Evolutionary conservation across 2,888 invertebrate genomes (phyloP), one percentile per base, ranked within the genome.

Genomic region (Cepaea hortensis): DNA sequence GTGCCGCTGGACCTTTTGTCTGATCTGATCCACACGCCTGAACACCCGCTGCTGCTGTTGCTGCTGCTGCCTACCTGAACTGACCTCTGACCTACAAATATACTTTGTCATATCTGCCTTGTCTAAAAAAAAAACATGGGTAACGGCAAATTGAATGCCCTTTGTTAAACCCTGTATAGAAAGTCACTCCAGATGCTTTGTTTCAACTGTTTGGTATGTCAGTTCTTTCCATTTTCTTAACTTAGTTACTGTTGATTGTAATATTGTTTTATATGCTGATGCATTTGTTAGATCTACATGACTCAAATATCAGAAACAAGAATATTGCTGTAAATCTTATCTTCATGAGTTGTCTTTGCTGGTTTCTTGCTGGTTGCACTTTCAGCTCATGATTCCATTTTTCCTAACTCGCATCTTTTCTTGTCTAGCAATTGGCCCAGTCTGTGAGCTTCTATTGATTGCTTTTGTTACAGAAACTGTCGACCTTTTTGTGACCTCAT

Each of bases 131-230:
- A 80, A 85, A 79, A 84, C 35, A 80, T 55, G 50, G 61, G n/a
- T 70, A 85, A 79, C 35, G 35, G 35, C 18, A 50, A 76, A 65
- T 23, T 70, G 50, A 20, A 20, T 68, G 55, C 82, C 35, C 23
- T 85, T 48, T 20, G 85, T 79, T 77, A 68, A 50, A 70, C 23
- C 75, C 76, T 87, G 96, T 97, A 35, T 35, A 99, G 99, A 98
- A 98, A 97, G 98, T 99, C 97, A 98, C 99, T 97, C 98, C 99
- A 97, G 99, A 99, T 96, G 98, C 98, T 97, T 99, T 99, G 97
- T 99, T 99, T 98, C 99, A 99, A 97, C 98, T 99, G 97, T 99
- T 99, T 98, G 99, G 99, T 99, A 99, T 97, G 99, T 99, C 91
- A 90, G 91, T 93, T 93, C 92, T 92, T 35, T 55, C 55, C 55